Evolutionary conservation across 2,113 vertebrate species (phyloP).

Genomic region (Coptodon bakossiorum): DNA sequence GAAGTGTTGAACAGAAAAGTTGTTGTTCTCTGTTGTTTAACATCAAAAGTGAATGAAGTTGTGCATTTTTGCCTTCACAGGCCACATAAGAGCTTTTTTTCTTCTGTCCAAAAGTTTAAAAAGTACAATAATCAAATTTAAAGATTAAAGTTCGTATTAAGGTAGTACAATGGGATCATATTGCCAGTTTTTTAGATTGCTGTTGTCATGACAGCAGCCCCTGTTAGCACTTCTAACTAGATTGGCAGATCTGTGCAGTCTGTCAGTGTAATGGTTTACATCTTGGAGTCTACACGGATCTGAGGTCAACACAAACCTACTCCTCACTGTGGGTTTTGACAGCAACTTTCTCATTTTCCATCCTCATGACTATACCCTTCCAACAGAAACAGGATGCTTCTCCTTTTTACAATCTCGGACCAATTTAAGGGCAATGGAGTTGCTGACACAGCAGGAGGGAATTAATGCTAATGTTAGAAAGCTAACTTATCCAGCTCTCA

Average conservation of each 20-base stretch:
- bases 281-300: background rate
- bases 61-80: background rate
- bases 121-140: background rate
- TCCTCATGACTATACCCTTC: background rate
- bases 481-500: background rate
- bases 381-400: background rate
- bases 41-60: background rate
- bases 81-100: accelerated
- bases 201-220: background rate
- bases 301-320: background rate
- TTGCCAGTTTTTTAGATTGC: background rate
- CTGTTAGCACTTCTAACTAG: background rate
- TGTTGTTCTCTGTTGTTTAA: background rate
- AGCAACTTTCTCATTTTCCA: background rate
- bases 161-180: background rate
- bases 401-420: background rate
- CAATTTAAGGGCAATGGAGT: background rate
- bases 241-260: background rate
- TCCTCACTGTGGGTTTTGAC: background rate
- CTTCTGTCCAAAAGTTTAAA: background rate
- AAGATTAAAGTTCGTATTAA: background rate
- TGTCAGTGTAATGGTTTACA: background rate
- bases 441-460: background rate
- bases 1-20: background rate
- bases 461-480: background rate